Evolutionary conservation across 1,140 invertebrate species (phyloP), one percentile per base, ranked within the genome.

Genomic region (Oncopodura yosiiana): DNA sequence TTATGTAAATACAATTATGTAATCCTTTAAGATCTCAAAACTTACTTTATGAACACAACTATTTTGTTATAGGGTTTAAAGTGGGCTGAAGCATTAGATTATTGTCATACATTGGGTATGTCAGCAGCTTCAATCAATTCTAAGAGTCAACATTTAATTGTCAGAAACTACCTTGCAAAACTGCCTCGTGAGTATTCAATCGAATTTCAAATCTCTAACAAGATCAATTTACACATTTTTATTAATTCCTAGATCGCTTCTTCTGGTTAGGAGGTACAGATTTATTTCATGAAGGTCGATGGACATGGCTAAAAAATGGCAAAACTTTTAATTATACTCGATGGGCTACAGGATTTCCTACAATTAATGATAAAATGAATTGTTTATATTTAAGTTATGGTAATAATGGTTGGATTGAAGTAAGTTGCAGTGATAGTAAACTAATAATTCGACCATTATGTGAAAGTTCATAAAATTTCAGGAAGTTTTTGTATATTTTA

Each of bases 201-300:
- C n/a, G n/a, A n/a, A n/a, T n/a, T n/a, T n/a, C n/a, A n/a, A n/a
- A n/a, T n/a, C n/a, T n/a, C n/a, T n/a, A n/a, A n/a, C n/a, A n/a
- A n/a, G n/a, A n/a, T n/a, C n/a, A 14, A 19, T 16, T 19, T 9
- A 19, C 11, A 9, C 11, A 19, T 39, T 19, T 14, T 2, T 9
- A 8, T 19, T 39, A 8, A 14, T 29, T 48, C 14, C 19, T 24
- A 53, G 51, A 53, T 38, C 51, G 51, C 18, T 53, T 53, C 37
- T 53, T 53, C 51, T 53, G 51, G 51, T 23, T 53, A 4, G 53
- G 43, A 41, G 53, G 53, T 26, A 54, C 53, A 24, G 53, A 54
- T 30, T 54, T 38, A 30, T 54, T 54, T 32, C 29, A 24, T 19
- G 53, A 54, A 48, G 53, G 53, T 26, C 29, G 29, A 41, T 54